Evolutionary conservation across 2,888 invertebrate species (phyloP).

Genomic region (Abrostola triplasia): DNA sequence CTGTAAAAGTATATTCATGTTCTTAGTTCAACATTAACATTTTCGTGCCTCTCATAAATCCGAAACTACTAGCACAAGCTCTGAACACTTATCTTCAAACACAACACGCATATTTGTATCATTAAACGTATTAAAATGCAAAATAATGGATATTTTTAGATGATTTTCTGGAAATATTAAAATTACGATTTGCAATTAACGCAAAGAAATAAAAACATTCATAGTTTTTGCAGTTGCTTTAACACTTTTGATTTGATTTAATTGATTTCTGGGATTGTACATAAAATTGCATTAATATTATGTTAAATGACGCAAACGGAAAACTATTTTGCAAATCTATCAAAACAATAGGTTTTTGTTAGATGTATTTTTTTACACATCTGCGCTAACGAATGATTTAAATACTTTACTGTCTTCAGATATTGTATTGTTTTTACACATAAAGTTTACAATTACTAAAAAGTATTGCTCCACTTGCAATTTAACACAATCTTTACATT

Average conservation of each 20-base stretch:
- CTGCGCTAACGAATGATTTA: neutral
- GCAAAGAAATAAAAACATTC: slow-evolving; percentile 4
- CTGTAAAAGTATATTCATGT: too few relatives aligned
- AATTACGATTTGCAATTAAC: slow-evolving; percentile 8
- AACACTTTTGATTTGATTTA: slow-evolving; percentile 19
- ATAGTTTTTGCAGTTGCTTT: slow-evolving; percentile 26
- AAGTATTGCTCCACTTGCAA: neutral
- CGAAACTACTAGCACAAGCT: too few relatives aligned
- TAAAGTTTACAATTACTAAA: too few relatives aligned
- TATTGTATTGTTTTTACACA: neutral
- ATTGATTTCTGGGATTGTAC: slow-evolving; percentile 25
- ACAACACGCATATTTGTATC: too few relatives aligned
- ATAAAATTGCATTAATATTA: slow-evolving; percentile 24
- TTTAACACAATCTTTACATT: neutral
- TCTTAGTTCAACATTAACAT: too few relatives aligned
- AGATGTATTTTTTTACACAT: neutral
- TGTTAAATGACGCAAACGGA: slow-evolving; percentile 36
- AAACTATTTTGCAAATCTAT: slow-evolving; percentile 12
- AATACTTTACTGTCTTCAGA: neutral
- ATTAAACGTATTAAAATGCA: neutral
- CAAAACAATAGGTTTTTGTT: slow-evolving; percentile 24
- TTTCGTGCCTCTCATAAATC: too few relatives aligned
- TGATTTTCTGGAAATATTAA: slow-evolving; percentile 19
- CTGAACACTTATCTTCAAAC: too few relatives aligned
- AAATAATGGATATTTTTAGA: slow-evolving; percentile 5